Percentiles rank a stretch among this genome's conserved stretches.
Conservation (phyloP, 1,140 invertebrate species). For the Meteorus sp. region DNA sequence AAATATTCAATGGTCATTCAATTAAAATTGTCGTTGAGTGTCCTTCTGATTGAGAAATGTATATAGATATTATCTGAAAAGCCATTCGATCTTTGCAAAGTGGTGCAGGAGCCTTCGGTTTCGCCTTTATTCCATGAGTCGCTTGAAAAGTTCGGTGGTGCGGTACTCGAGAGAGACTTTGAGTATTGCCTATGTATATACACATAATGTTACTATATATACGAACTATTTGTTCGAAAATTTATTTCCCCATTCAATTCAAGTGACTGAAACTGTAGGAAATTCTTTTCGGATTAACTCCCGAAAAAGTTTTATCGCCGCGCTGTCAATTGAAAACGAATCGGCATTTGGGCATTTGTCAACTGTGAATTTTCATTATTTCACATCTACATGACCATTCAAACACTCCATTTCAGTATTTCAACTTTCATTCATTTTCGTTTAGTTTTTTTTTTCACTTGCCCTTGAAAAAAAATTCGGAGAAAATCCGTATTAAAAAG, state of each 20-base stretch:
- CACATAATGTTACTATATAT: too few relatives aligned
- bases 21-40: slow-evolving; percentile 21
- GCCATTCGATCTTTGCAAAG: too few relatives aligned
- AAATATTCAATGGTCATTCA: slow-evolving; percentile 24
- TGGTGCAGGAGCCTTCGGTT: too few relatives aligned
- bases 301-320: slow-evolving; percentile 26
- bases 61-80: too few relatives aligned
- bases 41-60: background rate
- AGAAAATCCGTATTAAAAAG: background rate
- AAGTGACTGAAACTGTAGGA: slow-evolving; percentile 10
- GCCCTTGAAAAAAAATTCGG: background rate
- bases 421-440: background rate
- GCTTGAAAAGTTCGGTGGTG: too few relatives aligned
- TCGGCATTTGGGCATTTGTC: slow-evolving; percentile 16
- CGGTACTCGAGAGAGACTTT: too few relatives aligned
- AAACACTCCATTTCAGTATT: background rate
- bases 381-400: too few relatives aligned
- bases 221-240: too few relatives aligned
- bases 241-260: slow-evolving; percentile 19
- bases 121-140: too few relatives aligned
- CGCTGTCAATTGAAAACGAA: slow-evolving; percentile 24
- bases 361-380: slow-evolving; percentile 4
- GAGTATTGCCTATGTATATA: too few relatives aligned
- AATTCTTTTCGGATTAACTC: slow-evolving; percentile 20
- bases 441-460: background rate